Evolutionary conservation across 2,797 vertebrate genomes (phyloP), one percentile per base, ranked within the genome.

Genomic region (Hafferia zeledoni): DNA sequence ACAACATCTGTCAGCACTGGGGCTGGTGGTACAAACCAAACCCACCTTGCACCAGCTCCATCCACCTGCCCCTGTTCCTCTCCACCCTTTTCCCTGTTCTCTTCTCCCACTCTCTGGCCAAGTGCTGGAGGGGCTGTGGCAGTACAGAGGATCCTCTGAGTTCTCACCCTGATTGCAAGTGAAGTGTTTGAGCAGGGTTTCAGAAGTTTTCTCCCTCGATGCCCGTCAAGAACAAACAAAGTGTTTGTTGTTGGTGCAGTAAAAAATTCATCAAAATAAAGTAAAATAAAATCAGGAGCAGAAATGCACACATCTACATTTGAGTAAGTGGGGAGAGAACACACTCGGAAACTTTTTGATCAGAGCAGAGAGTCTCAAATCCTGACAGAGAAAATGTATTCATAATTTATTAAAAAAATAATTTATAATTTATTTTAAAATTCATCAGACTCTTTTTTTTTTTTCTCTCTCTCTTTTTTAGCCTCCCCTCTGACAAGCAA

Each of bases 241-340:
- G 93, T 89, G 72, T 88, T 96, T 94, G 90, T 75, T 96, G 91
- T 57, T 91, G 76, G 86, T 33, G 57, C 85, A 97, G 95, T 93
- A 90, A 97, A 97, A 98, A 97, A 97, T 97, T 96, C 97, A 97
- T 97, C 97, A 97, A 96, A 96, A 96, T 96, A 94, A 96, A 93
- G 22, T 33, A 81, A 87, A 93, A 57, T 86, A 3, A 87, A 94
- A 95, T 77, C 56, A n/a, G 84, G 93, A 90, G 72, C 75, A 93
- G 83, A 94, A 96, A 84, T 3, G 55, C 79, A 95, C 83, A 89
- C 93, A 95, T 95, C 87, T 94, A n/a, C 94, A 76, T 65, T 89
- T 81, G 86, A 87, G 18, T 88, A 94, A 96, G 92, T 57, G 10
- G 37, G 89, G 90, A 93, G 87, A 91, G 86, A 93, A 93, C 84